Conservation (phyloP, 2,888 invertebrate species). For the Pecten maximus region DNA sequence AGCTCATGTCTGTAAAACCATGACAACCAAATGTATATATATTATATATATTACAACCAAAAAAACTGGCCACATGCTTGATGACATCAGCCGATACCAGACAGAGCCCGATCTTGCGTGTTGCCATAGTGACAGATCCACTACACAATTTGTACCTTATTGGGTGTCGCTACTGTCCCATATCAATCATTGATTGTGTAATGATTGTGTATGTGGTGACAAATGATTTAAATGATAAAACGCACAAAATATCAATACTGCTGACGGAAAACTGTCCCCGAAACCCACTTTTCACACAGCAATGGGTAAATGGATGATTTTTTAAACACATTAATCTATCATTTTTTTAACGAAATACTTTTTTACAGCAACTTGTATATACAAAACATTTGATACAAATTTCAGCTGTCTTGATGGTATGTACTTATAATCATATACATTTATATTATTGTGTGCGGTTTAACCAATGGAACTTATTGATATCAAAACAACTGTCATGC, state of each 20-base stretch:
- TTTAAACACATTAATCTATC: neutral
- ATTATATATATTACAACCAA: neutral
- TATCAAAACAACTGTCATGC: too few relatives aligned
- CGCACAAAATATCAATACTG: neutral
- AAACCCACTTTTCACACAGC: neutral
- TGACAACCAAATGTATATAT: neutral
- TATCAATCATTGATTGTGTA: constrained; percentile 4
- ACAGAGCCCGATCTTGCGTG: neutral
- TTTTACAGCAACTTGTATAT: too few relatives aligned
- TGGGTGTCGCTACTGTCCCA: neutral
- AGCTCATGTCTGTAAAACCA: neutral
- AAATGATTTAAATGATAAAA: neutral
- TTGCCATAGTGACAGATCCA: neutral
- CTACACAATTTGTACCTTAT: neutral
- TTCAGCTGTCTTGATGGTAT: neutral
- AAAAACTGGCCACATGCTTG: neutral
- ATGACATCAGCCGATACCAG: neutral
- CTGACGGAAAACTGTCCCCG: neutral
- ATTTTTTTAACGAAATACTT: neutral
- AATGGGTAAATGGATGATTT: neutral
- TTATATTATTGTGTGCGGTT: too few relatives aligned
- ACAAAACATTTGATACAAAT: neutral
- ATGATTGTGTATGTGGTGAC: neutral
- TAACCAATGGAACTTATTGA: too few relatives aligned
- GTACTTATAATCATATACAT: neutral